Evolutionary conservation across 2,113 vertebrate genomes (phyloP).

Genomic region (Oreotrochilus melanogaster): DNA sequence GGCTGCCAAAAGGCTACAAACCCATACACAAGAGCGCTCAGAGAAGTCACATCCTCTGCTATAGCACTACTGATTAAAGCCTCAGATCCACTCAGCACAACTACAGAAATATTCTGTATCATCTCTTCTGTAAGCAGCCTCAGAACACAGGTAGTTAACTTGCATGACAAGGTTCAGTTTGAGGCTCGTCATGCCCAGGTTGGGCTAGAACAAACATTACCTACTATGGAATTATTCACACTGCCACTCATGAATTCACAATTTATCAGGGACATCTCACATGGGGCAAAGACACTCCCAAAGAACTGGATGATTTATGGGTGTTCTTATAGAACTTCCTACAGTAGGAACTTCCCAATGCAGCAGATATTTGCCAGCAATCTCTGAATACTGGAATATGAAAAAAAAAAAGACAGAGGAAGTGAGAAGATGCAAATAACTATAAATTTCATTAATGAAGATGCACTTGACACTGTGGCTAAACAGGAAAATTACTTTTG

Average conservation of each 20-base stretch:
- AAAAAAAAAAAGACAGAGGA: constrained; percentile 20
- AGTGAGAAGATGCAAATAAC: background rate
- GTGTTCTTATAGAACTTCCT: background rate
- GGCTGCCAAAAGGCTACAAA: background rate
- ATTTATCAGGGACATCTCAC: background rate
- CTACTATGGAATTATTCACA: constrained; percentile 47
- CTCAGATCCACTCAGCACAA: background rate
- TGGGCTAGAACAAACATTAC: constrained; percentile 27
- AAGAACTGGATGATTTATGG: constrained; percentile 8
- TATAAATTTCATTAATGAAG: background rate
- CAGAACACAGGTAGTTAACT: background rate
- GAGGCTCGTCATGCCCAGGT: background rate
- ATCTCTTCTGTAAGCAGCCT: background rate
- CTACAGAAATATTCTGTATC: background rate
- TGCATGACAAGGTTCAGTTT: background rate
- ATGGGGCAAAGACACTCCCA: background rate
- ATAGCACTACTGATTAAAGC: background rate
- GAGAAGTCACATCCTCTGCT: background rate
- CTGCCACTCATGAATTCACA: background rate
- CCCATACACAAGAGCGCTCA: background rate
- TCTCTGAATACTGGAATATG: background rate
- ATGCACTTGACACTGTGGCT: background rate
- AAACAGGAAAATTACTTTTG: background rate
- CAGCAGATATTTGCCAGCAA: background rate
- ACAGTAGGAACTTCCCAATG: background rate